Evolutionary conservation across 2,797 vertebrate genomes (phyloP), one percentile per base, ranked within the genome.

Genomic region (Tapera naevia): DNA sequence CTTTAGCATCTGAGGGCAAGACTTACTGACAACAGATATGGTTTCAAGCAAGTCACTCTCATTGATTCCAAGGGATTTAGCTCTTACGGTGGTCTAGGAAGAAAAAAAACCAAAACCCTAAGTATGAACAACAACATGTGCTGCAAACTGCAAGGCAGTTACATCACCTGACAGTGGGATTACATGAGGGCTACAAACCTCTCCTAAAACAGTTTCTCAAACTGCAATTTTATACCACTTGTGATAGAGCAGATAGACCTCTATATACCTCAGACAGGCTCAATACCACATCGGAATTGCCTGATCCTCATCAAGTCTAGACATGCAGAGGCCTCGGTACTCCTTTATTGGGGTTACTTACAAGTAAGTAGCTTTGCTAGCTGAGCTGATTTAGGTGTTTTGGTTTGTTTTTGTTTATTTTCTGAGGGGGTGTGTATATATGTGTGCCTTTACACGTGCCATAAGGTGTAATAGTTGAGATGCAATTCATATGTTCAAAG

Each of bases 281-380:
- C 6, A 2, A 5, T 9, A 10, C n/a, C 4, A 0, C 3, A 15
- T 12, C 25, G 45, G 35, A 57, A 37, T 1, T 4, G 16, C 14
- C 22, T 32, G 41, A 2, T 4, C 17, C 39, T 23, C 61, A 17
- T 4, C 24, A 14, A 33, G 19, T 24, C 32, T 17, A 62, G 4
- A 15, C 33, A 17, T 0, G 3, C 4, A 48, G 35, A 69, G 1
- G 32, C 17, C 25, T 25, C 27, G 32, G 24, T 19, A 24, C 16
- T 41, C 46, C n/a, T 62, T n/a, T 4, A 33, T 13, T 8, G 7
- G 33, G 7, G 15, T 72, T 56, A 32, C 22, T 19, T 14, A 7
- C 18, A 45, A 13, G n/a, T n/a, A n/a, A n/a, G n/a, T n/a, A n/a
- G n/a, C n/a, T n/a, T n/a, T n/a, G n/a, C n/a, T n/a, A n/a, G n/a